Conservation (phyloP, 2,797 vertebrate genomes). For the Apodemus agrarius region DNA sequence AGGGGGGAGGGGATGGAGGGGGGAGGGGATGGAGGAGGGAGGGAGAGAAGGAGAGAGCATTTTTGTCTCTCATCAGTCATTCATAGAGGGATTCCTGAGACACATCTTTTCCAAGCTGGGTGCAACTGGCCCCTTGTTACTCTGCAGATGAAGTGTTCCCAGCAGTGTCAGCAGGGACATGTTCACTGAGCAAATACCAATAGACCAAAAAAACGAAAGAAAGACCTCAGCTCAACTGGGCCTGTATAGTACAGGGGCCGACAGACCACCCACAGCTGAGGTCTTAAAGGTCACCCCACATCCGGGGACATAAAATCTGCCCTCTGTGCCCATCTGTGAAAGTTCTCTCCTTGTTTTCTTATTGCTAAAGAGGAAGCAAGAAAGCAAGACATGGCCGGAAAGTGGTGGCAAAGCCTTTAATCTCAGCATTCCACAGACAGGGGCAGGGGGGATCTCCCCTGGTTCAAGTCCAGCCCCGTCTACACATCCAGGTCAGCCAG, state of each 20-base stretch:
- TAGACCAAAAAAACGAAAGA: not conserved
- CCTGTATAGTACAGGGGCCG: not conserved
- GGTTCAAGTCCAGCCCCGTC: not conserved
- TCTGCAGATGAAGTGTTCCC: not conserved
- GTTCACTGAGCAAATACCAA: not conserved
- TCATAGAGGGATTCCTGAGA: not conserved
- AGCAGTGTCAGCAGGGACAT: not conserved
- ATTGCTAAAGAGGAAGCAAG: not conserved
- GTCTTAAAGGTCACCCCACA: not conserved
- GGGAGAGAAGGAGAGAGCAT: too few species aligned
- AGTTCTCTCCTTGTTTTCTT: not conserved
- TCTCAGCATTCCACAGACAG: not conserved
- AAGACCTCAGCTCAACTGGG: not conserved
- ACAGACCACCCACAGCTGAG: accelerated
- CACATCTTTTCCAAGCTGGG: not conserved
- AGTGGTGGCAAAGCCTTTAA: not conserved
- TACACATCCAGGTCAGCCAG: not conserved
- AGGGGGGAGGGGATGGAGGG: too few species aligned
- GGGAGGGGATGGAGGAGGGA: not conserved
- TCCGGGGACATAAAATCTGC: not conserved
- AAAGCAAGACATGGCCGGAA: not conserved
- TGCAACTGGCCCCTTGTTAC: not conserved
- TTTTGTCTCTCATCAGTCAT: not conserved
- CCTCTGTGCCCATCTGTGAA: not conserved
- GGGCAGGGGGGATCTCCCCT: not conserved